These are phyloP conservation scores for Hirtodrosophila histrioides DNA, from an alignment of 2,888 invertebrate species.

Conservation along the genomic window DNA sequence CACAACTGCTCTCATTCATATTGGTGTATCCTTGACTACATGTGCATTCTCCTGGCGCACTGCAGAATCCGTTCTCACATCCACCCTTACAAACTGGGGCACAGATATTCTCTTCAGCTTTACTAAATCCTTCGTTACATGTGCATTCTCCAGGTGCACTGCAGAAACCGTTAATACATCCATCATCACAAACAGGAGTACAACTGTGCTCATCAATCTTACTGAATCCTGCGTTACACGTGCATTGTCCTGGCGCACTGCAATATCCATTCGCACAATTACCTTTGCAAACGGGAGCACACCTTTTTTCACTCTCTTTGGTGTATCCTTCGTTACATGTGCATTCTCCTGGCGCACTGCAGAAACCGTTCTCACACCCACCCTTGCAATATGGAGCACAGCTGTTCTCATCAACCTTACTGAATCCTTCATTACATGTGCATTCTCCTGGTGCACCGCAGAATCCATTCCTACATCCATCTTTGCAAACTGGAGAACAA, in stretches of 20 bases:
- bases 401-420: slow-evolving; percentile 2
- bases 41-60: slow-evolving; percentile 20
- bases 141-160: slow-evolving; percentile 10
- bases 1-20: slow-evolving; percentile 30
- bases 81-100: slow-evolving; percentile 13
- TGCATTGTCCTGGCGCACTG: slow-evolving; percentile 24
- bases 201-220: slow-evolving; percentile 8
- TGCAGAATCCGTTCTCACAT: slow-evolving; percentile 35
- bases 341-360: slow-evolving; percentile 11
- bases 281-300: slow-evolving; percentile 79
- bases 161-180: slow-evolving; percentile 25
- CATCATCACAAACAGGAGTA: slow-evolving; percentile 6
- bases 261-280: slow-evolving; percentile 41
- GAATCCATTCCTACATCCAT: slow-evolving; percentile 12
- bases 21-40: slow-evolving; percentile 24
- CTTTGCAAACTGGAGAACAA: slow-evolving; percentile 8
- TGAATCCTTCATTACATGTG: slow-evolving; percentile 2
- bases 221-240: slow-evolving; percentile 14
- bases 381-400: slow-evolving; percentile 12
- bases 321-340: slow-evolving; percentile 2
- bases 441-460: slow-evolving; percentile 12
- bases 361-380: slow-evolving; percentile 16
- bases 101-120: slow-evolving; percentile 1
- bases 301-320: slow-evolving; percentile 28
- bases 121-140: slow-evolving; percentile 23